Percentiles rank a stretch among this genome's conserved stretches.
Evolutionary conservation across 2,888 invertebrate genomes (phyloP).

Genomic region (Erynnis tages): DNA sequence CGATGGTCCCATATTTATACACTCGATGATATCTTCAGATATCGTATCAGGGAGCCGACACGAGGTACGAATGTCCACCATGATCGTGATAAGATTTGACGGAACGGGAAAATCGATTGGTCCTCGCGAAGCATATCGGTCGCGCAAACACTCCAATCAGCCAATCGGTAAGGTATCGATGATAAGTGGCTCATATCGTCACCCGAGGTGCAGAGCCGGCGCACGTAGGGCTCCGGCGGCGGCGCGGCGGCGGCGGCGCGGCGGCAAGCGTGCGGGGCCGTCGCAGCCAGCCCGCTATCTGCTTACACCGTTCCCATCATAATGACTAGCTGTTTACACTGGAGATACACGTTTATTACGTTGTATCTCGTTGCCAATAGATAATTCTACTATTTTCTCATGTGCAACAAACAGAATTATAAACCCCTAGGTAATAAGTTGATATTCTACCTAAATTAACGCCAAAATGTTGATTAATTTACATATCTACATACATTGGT

Average conservation of each 20-base stretch:
- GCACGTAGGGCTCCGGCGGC: slow-evolving; percentile 36
- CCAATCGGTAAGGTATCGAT: slow-evolving; percentile 66
- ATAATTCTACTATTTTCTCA: slow-evolving; percentile 54
- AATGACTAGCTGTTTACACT: slow-evolving; percentile 63
- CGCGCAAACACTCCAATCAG: slow-evolving; percentile 75
- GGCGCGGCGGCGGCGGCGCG: slow-evolving; percentile 45
- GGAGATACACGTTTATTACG: slow-evolving; percentile 75
- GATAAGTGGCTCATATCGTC: slow-evolving; percentile 52
- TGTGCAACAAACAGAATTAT: slow-evolving; percentile 28
- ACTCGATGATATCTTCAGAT: slow-evolving; percentile 78
- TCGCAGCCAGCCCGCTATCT: slow-evolving; percentile 58
- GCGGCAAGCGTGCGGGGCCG: slow-evolving; percentile 55
- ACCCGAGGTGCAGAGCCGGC: slow-evolving; percentile 36
- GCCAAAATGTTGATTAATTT: too few species aligned
- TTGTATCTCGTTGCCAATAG: slow-evolving; percentile 59
- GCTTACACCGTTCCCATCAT: slow-evolving; percentile 54
- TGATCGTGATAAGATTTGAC: slow-evolving; percentile 75
- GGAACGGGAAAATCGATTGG: slow-evolving; percentile 73
- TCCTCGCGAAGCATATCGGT: slow-evolving; percentile 61
- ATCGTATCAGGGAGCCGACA: slow-evolving; percentile 73
- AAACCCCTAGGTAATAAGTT: too few species aligned
- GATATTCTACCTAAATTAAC: not conserved
- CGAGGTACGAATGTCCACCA: slow-evolving; percentile 75
- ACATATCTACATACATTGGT: too few species aligned
- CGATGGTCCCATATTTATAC: slow-evolving; percentile 81